Percentiles rank a stretch among this genome's conserved stretches.
Conservation (phyloP, 2,797 vertebrate species). For the Nannoperca australis region DNA sequence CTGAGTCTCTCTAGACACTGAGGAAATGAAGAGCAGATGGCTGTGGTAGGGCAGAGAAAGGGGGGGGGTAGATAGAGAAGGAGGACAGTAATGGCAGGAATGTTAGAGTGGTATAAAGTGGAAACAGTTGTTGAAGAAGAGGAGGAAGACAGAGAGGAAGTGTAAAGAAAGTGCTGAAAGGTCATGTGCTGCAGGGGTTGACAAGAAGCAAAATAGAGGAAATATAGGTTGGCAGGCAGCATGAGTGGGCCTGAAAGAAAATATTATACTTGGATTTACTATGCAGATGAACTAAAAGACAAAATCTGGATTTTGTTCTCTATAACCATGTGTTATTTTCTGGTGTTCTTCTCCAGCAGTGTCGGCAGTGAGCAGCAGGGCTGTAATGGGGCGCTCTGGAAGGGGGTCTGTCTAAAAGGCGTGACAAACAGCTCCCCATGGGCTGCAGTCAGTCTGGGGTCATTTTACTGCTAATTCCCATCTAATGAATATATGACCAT, state of each 20-base stretch:
- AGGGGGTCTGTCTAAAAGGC: conserved; percentile 76
- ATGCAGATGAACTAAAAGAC: not conserved
- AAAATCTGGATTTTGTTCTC: not conserved
- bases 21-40: conserved; percentile 83
- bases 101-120: conserved; percentile 8
- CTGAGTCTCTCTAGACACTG: conserved; percentile 49
- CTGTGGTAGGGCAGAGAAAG: conserved; percentile 5
- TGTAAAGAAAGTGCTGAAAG: conserved; percentile 39
- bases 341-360: conserved; percentile 41
- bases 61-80: conserved; percentile 2
- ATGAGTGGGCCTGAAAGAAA: not conserved
- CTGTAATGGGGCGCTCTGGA: conserved; percentile 46
- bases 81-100: conserved; percentile 11
- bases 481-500: conserved; percentile 74
- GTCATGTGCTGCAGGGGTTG: not conserved
- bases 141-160: conserved; percentile 14
- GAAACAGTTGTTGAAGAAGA: conserved; percentile 9
- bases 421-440: conserved; percentile 85
- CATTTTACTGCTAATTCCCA: conserved; percentile 82
- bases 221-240: not conserved
- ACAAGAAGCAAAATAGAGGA: not conserved
- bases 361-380: conserved; percentile 31
- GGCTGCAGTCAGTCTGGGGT: conserved; percentile 74
- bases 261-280: not conserved
- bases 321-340: conserved; percentile 17